These are phyloP conservation scores for Cuniculus paca DNA, from an alignment of 2,797 vertebrate genomes.

Conservation along the genomic window DNA sequence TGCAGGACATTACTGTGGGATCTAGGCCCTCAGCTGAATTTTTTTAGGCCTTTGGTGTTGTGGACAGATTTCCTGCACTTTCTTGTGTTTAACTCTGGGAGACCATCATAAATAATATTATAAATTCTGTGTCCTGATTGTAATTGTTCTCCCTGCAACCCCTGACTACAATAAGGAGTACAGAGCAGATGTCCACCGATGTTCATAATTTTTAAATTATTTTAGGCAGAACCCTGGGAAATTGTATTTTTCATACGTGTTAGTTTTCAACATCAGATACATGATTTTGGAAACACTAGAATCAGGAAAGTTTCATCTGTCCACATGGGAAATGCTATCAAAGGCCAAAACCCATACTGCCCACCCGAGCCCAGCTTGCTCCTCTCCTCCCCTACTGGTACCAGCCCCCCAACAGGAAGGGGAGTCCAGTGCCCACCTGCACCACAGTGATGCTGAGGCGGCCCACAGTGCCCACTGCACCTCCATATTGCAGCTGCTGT, in stretches of 20 bases:
- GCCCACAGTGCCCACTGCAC: conserved; percentile 92
- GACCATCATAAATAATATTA: too few relatives aligned
- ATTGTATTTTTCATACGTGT: fast-evolving
- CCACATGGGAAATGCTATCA: fast-evolving
- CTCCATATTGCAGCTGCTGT: conserved; percentile 95
- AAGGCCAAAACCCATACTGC: fast-evolving
- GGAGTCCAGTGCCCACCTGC: conserved; percentile 90
- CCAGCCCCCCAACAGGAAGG: fast-evolving
- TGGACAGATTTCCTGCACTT: too few relatives aligned
- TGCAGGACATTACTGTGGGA: too few relatives aligned
- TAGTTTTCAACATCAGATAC: fast-evolving
- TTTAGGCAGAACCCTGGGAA: not conserved
- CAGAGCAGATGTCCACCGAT: fast-evolving
- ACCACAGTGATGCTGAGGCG: conserved; percentile 97
- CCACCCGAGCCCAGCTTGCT: too few relatives aligned
- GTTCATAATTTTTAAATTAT: not conserved
- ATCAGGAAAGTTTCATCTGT: too few relatives aligned
- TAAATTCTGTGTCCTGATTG: too few relatives aligned
- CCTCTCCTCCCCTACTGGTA: too few relatives aligned
- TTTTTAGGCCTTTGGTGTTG: too few relatives aligned
- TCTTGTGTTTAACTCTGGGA: too few relatives aligned
- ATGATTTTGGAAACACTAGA: not conserved
- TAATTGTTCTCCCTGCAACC: too few relatives aligned
- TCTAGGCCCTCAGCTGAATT: too few relatives aligned
- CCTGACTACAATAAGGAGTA: too few relatives aligned